These are phyloP conservation scores for Sarcophaga bullata DNA, from an alignment of 1,140 invertebrate genomes.

Conservation along the genomic window DNA sequence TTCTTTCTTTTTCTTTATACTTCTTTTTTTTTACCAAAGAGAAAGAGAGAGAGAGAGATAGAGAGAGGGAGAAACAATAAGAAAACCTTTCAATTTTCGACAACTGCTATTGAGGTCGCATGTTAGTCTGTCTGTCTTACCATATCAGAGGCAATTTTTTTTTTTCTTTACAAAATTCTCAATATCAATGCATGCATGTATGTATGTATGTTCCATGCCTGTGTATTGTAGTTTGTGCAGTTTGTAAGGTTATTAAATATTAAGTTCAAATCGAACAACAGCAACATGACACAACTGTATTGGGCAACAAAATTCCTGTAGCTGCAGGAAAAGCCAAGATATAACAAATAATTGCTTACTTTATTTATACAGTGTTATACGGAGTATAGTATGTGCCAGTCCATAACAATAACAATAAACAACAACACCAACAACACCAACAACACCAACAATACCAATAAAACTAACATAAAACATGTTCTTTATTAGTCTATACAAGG, in stretches of 20 bases:
- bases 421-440: background rate
- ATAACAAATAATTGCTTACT: conserved; percentile 5
- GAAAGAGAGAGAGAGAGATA: background rate
- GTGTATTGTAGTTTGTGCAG: background rate
- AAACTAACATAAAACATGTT: background rate
- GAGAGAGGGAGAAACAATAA: background rate
- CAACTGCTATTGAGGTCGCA: background rate
- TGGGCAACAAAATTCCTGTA: background rate
- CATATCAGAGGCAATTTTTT: no score
- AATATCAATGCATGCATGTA: no score
- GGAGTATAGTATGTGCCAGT: no score
- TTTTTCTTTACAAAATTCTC: no score
- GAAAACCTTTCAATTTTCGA: background rate
- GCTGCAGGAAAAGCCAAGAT: background rate
- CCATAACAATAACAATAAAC: no score
- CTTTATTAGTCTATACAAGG: no score
- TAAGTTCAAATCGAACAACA: background rate
- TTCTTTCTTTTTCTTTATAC: no score
- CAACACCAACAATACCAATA: background rate
- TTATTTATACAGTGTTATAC: background rate
- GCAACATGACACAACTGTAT: background rate
- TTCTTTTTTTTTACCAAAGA: background rate
- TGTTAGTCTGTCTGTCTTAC: no score
- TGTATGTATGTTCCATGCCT: background rate
- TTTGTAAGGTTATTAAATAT: conserved; percentile 12